Percentiles rank a stretch among this genome's conserved stretches.
These are phyloP conservation scores for Neoscelio sp. DNA, from an alignment of 2,888 invertebrate species.

Conservation along the genomic window DNA sequence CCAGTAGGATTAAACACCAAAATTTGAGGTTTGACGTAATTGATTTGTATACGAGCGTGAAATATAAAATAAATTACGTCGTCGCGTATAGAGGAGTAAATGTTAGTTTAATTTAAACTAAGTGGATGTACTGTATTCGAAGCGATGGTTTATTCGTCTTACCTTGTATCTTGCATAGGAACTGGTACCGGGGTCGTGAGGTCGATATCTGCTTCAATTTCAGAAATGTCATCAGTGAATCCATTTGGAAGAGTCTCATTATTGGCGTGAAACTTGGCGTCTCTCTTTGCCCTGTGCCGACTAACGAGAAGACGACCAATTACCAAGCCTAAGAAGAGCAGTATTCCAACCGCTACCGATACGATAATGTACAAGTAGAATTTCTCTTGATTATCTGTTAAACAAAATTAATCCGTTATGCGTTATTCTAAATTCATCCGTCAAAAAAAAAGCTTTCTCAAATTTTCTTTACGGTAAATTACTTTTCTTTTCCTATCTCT, in stretches of 20 bases:
- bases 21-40: slow-evolving; percentile 16
- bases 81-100: background rate
- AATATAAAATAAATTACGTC: background rate
- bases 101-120: background rate
- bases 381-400: slow-evolving; percentile 90
- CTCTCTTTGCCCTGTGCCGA: slow-evolving; percentile 86
- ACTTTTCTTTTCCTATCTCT: no score
- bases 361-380: slow-evolving; percentile 93
- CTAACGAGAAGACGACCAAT: slow-evolving; percentile 89
- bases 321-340: slow-evolving; percentile 89
- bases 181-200: slow-evolving; percentile 88
- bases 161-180: slow-evolving; percentile 82
- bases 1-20: no score
- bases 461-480: no score
- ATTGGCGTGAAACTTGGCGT: slow-evolving; percentile 88
- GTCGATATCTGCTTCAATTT: slow-evolving; percentile 92
- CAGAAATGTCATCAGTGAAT: slow-evolving; percentile 94
- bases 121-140: no score
- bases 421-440: background rate
- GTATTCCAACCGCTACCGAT: slow-evolving; percentile 88
- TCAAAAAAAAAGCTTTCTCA: no score
- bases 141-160: no score
- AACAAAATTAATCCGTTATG: slow-evolving; percentile 12
- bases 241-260: slow-evolving; percentile 92
- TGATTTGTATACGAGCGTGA: no score